Base-by-base conservation (phyloP, 2,888 invertebrate species). In the Calliopum simillimum region DNA sequence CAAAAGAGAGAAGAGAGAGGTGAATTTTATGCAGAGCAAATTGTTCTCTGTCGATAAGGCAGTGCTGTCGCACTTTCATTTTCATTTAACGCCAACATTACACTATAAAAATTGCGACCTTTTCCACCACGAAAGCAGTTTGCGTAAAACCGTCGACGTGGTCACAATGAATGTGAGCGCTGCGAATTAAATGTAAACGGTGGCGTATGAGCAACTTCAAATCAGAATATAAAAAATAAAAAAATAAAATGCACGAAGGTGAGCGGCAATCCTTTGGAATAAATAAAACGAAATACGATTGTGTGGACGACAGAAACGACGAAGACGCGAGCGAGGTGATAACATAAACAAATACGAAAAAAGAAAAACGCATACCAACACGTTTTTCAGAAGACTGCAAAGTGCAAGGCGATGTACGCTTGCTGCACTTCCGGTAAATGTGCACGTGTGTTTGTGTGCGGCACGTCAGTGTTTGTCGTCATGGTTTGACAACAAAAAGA, bases 91-190 rank as follows among this genome's bases (percentile, higher is more conserved):
- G 25, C 41, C n/a, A 51, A 47, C 53, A 53, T 61, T 47, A 41
- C 53, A 43, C 49, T 71, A 71, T 71, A 71, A 71, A 71, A 59
- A 23, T 55, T 68, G 68, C 43, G 11, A 25, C 56, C 46, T 51
- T 71, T 68, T 70, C 65, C 71, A 71, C 58, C 41, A 19, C 46
- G 53, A 68, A 71, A 67, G 56, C 68, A 71, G 71, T 71, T 68
- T 67, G 58, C 64, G 64, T 64, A 63, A 64, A 59, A 53, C 64
- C 64, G 68, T 71, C 33, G 68, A 25, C 64, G 71, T 64, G 63
- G 64, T 53, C 61, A 68, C 64, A 62, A 61, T 58, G 19, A 33
- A 33, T 16, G 56, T 19, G 64, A 46, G 41, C 43, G 13, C 14
- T 44, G 44, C 43, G 21, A 43, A 70, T n/a, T n/a, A 59, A 44